These are phyloP conservation scores for Ammodramus savannarum DNA, from an alignment of 2,113 vertebrate species.

Conservation along the genomic window DNA sequence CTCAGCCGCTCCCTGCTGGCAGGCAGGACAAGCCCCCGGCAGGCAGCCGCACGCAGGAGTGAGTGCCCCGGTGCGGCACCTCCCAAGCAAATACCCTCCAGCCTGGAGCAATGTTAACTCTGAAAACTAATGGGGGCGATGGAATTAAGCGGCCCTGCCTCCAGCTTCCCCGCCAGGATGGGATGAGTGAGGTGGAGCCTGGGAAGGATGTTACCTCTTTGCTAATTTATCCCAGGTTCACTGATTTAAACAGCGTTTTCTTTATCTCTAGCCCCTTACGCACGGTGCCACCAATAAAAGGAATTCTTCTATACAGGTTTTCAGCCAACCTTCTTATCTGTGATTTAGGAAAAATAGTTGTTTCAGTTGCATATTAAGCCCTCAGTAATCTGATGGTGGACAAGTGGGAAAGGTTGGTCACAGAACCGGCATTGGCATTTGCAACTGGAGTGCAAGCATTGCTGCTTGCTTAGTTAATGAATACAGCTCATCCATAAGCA, in stretches of 20 bases:
- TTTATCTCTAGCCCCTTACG: not conserved
- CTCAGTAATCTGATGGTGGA: rapidly evolving
- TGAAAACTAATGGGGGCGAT: not conserved
- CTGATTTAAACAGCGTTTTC: not conserved
- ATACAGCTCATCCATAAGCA: not conserved
- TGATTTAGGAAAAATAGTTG: not conserved
- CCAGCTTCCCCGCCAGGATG: not conserved
- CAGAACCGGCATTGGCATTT: not conserved
- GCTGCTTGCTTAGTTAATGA: not conserved
- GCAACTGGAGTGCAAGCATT: not conserved
- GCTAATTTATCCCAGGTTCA: not conserved
- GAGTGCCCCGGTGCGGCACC: not conserved
- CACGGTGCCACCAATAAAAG: not conserved
- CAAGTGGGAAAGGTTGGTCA: not conserved
- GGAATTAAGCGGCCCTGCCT: too few relatives aligned
- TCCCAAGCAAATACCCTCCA: rapidly evolving
- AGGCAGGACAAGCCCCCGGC: not conserved
- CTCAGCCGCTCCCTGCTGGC: not conserved
- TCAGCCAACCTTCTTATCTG: not conserved
- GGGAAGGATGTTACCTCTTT: not conserved
- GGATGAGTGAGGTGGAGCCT: too few relatives aligned
- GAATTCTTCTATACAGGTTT: not conserved
- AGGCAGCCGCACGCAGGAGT: not conserved
- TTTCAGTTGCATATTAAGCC: not conserved
- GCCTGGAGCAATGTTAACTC: rapidly evolving